phyloP scores from a whole-genome alignment of 2,113 vertebrate species.

The Lichenostomus cassidix region DNA sequence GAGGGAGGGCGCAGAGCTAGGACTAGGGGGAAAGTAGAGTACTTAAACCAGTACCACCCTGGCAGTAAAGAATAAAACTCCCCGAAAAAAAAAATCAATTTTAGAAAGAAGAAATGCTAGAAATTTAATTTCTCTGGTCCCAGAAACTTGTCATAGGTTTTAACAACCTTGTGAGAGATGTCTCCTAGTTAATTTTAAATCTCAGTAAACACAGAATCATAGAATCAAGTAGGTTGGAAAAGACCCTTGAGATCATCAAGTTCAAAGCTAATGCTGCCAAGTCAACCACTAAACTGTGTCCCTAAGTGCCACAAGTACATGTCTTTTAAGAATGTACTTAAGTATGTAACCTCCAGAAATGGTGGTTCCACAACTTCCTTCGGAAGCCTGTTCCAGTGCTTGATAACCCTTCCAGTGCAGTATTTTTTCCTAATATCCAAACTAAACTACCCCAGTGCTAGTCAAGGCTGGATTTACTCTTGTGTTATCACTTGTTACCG shows the following conservation, averaged over 20 bases:
- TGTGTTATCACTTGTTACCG: not conserved
- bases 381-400: not conserved
- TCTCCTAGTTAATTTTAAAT: not conserved
- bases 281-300: not conserved
- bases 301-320: not conserved
- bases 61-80: not conserved
- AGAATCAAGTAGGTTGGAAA: not conserved
- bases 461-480: not conserved
- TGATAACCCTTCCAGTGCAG: not conserved
- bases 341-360: not conserved
- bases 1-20: not conserved
- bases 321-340: too few species aligned
- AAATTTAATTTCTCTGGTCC: not conserved
- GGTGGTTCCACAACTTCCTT: not conserved
- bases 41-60: not conserved
- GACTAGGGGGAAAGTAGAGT: not conserved
- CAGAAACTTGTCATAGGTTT: not conserved
- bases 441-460: not conserved
- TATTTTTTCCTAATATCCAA: not conserved
- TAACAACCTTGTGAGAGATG: not conserved
- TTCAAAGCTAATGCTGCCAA: not conserved
- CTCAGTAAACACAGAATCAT: not conserved
- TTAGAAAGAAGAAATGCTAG: not conserved
- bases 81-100: not conserved
- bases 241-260: not conserved